Percentiles rank a stretch among this genome's conserved stretches.
Evolutionary conservation across 2,888 invertebrate species (phyloP).

Genomic region (Bursaphelenchus okinawaensis): DNA sequence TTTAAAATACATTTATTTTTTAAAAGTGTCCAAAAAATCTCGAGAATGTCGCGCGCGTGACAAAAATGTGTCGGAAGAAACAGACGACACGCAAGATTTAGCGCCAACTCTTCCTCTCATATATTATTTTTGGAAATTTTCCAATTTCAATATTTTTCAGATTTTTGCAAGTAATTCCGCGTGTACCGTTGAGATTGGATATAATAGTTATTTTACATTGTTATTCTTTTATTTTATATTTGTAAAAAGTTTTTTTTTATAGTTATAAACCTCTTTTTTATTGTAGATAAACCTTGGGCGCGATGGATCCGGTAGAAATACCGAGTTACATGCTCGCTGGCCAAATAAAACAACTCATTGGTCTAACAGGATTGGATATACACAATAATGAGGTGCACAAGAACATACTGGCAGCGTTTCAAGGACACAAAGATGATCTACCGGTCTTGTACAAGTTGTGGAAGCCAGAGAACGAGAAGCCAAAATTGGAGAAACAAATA

Average conservation of each 20-base stretch:
- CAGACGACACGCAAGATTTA: too few relatives aligned
- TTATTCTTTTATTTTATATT: too few relatives aligned
- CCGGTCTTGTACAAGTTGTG: conserved; percentile 78
- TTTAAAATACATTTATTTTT: too few relatives aligned
- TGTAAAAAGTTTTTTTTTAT: too few relatives aligned
- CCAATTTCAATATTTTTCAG: too few relatives aligned
- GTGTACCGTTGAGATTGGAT: too few relatives aligned
- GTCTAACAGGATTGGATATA: conserved; percentile 79
- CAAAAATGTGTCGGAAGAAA: too few relatives aligned
- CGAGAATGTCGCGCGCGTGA: too few relatives aligned
- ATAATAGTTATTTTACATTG: too few relatives aligned
- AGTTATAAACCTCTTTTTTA: neutral
- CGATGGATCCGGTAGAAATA: conserved; percentile 53
- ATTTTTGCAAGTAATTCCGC: too few relatives aligned
- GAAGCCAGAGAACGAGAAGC: conserved; percentile 74
- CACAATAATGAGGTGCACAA: conserved; percentile 79
- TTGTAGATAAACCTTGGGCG: neutral
- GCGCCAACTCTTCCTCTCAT: neutral
- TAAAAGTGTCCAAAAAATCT: too few relatives aligned
- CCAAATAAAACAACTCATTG: conserved; percentile 65
- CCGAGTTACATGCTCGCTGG: conserved; percentile 38
- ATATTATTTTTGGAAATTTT: neutral
- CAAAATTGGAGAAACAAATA: conserved; percentile 14
- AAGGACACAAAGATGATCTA: conserved; percentile 74
- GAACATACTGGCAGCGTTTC: conserved; percentile 88